phyloP scores from a whole-genome alignment of 2,797 vertebrate species.

The Tauraco hartlaubi region DNA sequence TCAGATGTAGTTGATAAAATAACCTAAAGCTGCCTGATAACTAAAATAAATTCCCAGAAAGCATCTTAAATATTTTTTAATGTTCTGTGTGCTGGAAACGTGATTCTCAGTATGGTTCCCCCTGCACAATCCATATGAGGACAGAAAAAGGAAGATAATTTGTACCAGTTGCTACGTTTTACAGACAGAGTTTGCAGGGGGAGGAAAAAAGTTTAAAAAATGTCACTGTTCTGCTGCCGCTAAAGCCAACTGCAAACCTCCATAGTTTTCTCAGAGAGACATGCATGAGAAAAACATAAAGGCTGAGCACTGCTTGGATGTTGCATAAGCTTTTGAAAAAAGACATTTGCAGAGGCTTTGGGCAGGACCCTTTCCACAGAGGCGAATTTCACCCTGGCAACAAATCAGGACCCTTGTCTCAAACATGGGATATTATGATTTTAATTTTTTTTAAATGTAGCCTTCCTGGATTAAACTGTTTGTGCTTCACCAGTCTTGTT shows the following conservation, averaged over 20 bases:
- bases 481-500: slow-evolving; percentile 4
- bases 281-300: not conserved
- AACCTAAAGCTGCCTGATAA: slow-evolving; percentile 15
- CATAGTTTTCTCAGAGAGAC: not conserved
- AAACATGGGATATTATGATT: not conserved
- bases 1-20: slow-evolving; percentile 59
- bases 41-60: slow-evolving; percentile 29
- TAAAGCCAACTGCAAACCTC: not conserved
- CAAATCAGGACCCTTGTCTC: not conserved
- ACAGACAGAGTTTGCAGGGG: not conserved
- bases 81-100: not conserved
- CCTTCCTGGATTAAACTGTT: not conserved
- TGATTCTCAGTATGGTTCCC: not conserved
- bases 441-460: not conserved
- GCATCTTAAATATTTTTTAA: slow-evolving; percentile 12
- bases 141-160: not conserved
- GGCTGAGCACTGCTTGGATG: not conserved
- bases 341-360: not conserved
- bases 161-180: not conserved
- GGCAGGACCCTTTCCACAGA: not conserved
- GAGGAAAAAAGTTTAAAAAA: not conserved
- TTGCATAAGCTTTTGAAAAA: not conserved
- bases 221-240: not conserved
- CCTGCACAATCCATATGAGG: not conserved
- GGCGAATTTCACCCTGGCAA: not conserved